Conservation (phyloP, 2,113 vertebrate species). For the Pica pica region DNA sequence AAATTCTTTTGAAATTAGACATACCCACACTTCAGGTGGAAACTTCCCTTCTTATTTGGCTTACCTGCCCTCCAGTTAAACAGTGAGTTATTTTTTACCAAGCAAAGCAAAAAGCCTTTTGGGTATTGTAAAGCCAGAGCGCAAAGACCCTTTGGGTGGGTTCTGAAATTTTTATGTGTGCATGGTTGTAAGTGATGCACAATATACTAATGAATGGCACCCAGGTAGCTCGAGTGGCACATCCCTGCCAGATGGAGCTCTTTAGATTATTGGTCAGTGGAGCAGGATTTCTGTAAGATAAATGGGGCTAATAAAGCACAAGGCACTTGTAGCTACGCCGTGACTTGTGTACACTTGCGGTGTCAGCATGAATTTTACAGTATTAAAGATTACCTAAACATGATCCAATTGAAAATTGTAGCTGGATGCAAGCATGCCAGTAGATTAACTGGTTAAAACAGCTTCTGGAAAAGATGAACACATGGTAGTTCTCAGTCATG, state of each 20-base stretch:
- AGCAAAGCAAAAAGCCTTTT: not conserved
- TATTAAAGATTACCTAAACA: not conserved
- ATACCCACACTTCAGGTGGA: not conserved
- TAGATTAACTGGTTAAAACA: not conserved
- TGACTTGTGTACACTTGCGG: not conserved
- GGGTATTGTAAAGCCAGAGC: not conserved
- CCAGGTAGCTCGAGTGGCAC: not conserved
- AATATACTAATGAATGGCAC: not conserved
- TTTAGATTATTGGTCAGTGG: not conserved
- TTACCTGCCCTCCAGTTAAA: not conserved
- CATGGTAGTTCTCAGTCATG: not conserved
- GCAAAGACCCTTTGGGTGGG: not conserved
- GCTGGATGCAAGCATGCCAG: not conserved
- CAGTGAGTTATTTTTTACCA: not conserved
- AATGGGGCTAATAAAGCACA: not conserved
- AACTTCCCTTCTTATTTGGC: not conserved
- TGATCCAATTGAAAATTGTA: not conserved
- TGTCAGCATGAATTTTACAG: not conserved
- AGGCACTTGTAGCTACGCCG: not conserved
- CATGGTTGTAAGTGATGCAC: not conserved
- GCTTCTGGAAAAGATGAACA: not conserved
- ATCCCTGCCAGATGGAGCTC: not conserved
- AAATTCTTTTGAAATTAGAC: not conserved
- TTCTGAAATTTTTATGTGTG: not conserved
- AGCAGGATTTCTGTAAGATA: not conserved